A percentile compares a stretch with the other conserved stretches of the same genome.
phyloP scores from a whole-genome alignment of 2,797 vertebrate genomes.

The Bradypodion pumilum region DNA sequence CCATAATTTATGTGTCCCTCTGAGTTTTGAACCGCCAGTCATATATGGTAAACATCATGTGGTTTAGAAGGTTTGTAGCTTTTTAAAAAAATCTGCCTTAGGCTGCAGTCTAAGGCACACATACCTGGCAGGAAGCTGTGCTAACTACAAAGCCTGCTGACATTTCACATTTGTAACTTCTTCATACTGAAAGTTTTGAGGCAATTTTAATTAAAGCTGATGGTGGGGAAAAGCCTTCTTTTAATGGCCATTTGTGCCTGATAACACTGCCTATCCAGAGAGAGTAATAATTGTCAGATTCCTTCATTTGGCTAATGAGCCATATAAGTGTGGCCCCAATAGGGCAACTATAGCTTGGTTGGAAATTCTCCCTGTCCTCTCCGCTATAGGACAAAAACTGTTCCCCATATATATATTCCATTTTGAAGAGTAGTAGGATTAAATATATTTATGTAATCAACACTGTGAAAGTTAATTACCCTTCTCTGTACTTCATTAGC shows the following conservation, averaged over 20 bases:
- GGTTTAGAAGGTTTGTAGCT: conserved; percentile 4
- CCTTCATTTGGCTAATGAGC: conserved; percentile 26
- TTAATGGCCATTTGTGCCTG: conserved; percentile 20
- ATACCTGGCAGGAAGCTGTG: not conserved
- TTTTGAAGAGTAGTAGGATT: not conserved
- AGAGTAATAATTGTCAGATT: conserved; percentile 29
- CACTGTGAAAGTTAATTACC: too few relatives aligned
- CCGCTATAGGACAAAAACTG: not conserved
- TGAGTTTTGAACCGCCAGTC: conserved; percentile 3
- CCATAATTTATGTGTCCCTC: not conserved
- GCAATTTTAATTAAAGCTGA: conserved; percentile 25
- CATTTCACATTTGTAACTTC: conserved; percentile 38
- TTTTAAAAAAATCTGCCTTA: not conserved
- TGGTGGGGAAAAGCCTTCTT: not conserved
- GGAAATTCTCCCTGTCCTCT: conserved; percentile 25
- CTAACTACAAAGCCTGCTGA: not conserved
- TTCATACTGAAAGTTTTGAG: conserved; percentile 3
- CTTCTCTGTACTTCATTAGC: too few relatives aligned
- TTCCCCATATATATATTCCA: too few relatives aligned
- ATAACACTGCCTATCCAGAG: conserved; percentile 29
- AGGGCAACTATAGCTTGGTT: conserved; percentile 16
- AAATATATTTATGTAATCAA: not conserved
- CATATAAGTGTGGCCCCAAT: conserved; percentile 8
- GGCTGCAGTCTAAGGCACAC: not conserved
- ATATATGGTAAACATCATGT: not conserved